These are phyloP conservation scores for Agrochola litura DNA, from an alignment of 2,888 invertebrate species.

Conservation along the genomic window DNA sequence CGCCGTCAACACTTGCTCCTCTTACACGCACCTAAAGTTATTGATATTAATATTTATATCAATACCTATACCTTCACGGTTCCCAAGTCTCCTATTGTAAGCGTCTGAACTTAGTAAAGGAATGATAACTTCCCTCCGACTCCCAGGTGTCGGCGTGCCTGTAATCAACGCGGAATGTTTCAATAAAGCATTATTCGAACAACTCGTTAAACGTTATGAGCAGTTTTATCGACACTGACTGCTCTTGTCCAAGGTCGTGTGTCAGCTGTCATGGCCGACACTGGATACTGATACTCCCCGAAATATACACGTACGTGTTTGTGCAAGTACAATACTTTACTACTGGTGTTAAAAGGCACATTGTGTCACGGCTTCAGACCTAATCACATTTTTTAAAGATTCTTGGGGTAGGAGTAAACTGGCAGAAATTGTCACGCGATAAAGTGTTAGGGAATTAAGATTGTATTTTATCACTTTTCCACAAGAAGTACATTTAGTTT, in stretches of 20 bases:
- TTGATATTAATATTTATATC: background rate
- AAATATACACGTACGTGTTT: conserved; percentile 14
- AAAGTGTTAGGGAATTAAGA: too few relatives aligned
- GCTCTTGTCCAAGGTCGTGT: background rate
- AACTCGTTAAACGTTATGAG: conserved; percentile 28
- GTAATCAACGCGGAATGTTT: conserved; percentile 6
- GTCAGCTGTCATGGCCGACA: conserved; percentile 15
- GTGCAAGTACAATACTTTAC: background rate
- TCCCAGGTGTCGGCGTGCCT: background rate
- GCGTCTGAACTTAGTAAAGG: background rate
- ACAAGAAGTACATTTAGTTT: too few relatives aligned
- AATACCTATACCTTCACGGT: too few relatives aligned
- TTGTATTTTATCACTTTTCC: too few relatives aligned
- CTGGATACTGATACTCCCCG: conserved; percentile 6
- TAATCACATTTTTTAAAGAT: too few relatives aligned
- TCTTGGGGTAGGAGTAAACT: too few relatives aligned
- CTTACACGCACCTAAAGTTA: background rate
- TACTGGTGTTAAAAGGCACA: background rate
- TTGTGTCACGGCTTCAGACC: background rate
- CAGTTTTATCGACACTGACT: conserved; percentile 36
- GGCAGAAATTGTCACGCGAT: too few relatives aligned
- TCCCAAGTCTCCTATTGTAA: background rate
- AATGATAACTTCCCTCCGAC: background rate
- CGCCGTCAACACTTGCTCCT: background rate
- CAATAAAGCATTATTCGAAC: conserved; percentile 16